A percentile compares a stretch with the other conserved stretches of the same genome.
Evolutionary conservation across 2,113 vertebrate genomes (phyloP).

Genomic region (Elachura formosa): DNA sequence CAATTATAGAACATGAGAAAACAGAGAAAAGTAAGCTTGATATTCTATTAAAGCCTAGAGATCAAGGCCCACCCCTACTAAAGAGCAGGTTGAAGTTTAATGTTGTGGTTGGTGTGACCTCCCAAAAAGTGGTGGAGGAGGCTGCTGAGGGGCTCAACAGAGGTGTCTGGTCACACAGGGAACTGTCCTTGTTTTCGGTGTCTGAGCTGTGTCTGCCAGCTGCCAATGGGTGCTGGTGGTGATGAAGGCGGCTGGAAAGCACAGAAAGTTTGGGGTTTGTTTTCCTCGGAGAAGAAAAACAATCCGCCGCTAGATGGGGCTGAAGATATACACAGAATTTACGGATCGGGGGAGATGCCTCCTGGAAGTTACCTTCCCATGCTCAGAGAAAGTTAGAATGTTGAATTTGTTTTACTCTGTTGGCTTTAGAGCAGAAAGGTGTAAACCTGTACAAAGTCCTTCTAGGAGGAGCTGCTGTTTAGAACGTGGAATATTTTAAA

Average conservation of each 20-base stretch:
- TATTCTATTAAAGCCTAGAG: neutral
- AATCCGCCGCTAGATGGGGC: slow-evolving; percentile 28
- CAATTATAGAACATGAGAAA: neutral
- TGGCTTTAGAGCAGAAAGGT: neutral
- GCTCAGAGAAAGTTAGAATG: neutral
- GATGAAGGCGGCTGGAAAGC: neutral
- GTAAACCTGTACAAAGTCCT: neutral
- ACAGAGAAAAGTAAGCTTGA: neutral
- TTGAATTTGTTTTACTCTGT: neutral
- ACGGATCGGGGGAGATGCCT: neutral
- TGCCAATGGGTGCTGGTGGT: neutral
- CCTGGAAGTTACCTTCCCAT: neutral
- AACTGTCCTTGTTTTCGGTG: neutral
- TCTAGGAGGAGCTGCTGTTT: neutral
- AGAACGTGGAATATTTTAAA: neutral
- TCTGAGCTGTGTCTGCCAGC: neutral
- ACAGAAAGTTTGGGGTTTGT: neutral
- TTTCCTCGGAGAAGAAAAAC: neutral
- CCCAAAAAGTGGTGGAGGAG: neutral
- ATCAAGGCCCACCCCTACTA: neutral
- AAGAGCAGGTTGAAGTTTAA: neutral
- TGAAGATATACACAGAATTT: neutral
- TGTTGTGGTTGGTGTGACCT: neutral
- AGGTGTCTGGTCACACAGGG: neutral
- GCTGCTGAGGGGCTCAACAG: neutral